Evolutionary conservation across 2,797 vertebrate genomes (phyloP).

Genomic region (Rhynchonycteris naso): DNA sequence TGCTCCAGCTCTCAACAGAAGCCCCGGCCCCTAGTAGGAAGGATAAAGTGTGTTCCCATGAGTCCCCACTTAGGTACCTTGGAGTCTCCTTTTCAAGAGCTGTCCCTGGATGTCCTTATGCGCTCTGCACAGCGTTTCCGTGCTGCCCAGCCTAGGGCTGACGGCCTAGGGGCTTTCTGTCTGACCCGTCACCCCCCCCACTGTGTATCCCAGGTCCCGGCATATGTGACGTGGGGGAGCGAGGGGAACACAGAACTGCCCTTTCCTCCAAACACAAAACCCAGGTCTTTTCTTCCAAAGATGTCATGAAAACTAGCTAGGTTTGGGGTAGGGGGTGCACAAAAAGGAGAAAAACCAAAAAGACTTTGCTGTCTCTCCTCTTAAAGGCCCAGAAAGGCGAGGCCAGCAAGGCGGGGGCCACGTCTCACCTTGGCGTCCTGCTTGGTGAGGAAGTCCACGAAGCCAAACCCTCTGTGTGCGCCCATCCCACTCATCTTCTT

Average conservation of each 20-base stretch:
- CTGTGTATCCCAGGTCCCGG: too few relatives aligned
- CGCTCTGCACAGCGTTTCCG: background rate
- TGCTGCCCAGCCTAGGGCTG: background rate
- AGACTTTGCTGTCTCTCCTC: background rate
- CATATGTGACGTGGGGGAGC: accelerated
- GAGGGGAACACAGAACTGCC: background rate
- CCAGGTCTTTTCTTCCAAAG: background rate
- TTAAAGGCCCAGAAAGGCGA: too few relatives aligned
- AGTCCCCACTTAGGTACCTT: background rate
- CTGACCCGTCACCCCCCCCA: background rate
- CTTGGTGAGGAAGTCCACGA: slow-evolving; percentile 97
- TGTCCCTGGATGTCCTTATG: accelerated
- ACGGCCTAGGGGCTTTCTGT: accelerated
- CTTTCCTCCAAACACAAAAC: background rate
- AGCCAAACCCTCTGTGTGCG: slow-evolving; percentile 95
- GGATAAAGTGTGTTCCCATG: accelerated
- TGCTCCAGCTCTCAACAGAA: background rate
- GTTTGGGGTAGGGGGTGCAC: too few relatives aligned
- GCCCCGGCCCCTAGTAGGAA: background rate
- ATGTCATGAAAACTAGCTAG: background rate
- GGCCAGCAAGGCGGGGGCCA: accelerated
- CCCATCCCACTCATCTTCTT: slow-evolving; percentile 94
- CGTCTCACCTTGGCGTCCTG: slow-evolving; percentile 96
- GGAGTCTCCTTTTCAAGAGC: accelerated
- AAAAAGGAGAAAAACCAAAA: background rate